Conservation (phyloP, 2,797 vertebrate genomes). For the Enteromius radiatus region DNA sequence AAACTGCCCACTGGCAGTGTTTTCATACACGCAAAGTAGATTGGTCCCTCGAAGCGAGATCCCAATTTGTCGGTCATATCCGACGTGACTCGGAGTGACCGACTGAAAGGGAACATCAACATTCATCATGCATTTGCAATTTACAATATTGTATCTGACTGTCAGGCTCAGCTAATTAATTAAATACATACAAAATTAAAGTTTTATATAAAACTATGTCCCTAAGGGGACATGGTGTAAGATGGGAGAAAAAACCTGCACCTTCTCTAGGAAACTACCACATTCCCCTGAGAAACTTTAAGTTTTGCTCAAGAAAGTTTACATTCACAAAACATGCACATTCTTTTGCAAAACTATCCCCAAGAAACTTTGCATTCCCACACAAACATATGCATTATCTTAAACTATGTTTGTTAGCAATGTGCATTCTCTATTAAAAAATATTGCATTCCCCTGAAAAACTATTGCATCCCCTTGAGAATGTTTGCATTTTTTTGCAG, state of each 20-base stretch:
- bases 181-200: not conserved
- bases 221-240: not conserved
- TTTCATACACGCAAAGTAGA: too few species aligned
- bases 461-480: not conserved
- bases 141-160: not conserved
- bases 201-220: not conserved
- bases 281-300: not conserved
- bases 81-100: too few species aligned
- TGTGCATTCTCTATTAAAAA: not conserved
- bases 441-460: not conserved
- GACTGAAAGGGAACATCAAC: not conserved
- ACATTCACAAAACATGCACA: not conserved
- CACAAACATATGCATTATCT: not conserved
- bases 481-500: not conserved
- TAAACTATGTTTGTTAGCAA: not conserved
- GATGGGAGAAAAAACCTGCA: not conserved
- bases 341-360: not conserved
- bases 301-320: not conserved
- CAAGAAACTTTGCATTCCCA: not conserved
- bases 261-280: not conserved
- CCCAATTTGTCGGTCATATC: too few species aligned
- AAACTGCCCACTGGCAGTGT: too few species aligned
- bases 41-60: too few species aligned
- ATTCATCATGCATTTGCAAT: not conserved
- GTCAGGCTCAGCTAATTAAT: not conserved